Percentiles rank a stretch among this genome's conserved stretches.
Conservation (phyloP, 1,140 invertebrate species). For the Cyclina sinensis region DNA sequence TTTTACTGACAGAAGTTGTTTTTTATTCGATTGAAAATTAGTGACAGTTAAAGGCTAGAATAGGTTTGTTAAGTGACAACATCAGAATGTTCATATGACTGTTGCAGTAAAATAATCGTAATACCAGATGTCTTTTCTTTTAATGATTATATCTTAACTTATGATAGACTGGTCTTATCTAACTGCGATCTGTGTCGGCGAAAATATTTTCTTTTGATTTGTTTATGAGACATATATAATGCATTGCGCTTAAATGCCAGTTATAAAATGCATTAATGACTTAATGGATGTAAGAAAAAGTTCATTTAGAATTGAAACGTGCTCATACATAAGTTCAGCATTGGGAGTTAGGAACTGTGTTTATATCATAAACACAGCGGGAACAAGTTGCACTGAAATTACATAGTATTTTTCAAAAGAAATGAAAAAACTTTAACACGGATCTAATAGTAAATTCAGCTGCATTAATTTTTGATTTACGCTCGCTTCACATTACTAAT, state of each 20-base stretch:
- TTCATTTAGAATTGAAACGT: neutral
- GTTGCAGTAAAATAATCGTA: too few relatives aligned
- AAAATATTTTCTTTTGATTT: too few relatives aligned
- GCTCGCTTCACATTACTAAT: neutral
- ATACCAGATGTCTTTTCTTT: too few relatives aligned
- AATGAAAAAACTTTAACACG: neutral
- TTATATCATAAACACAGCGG: conserved; percentile 3
- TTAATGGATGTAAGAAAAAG: neutral
- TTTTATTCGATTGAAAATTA: too few relatives aligned
- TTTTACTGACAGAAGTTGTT: too few relatives aligned
- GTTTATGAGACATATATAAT: neutral
- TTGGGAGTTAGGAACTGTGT: neutral
- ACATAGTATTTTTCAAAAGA: conserved; percentile 12
- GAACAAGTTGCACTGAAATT: neutral
- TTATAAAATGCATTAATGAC: too few relatives aligned
- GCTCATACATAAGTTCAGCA: neutral
- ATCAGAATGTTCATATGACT: too few relatives aligned
- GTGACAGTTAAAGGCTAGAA: too few relatives aligned
- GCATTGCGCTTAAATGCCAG: neutral
- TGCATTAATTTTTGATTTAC: conserved; percentile 18
- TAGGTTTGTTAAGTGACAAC: too few relatives aligned
- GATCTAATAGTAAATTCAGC: conserved; percentile 15
- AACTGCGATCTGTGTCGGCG: too few relatives aligned
- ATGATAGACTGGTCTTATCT: too few relatives aligned
- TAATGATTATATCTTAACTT: too few relatives aligned